A percentile compares a stretch with the other conserved stretches of the same genome.
phyloP scores from a whole-genome alignment of 2,888 invertebrate species.

The Rhopalosiphum nymphaeae region DNA sequence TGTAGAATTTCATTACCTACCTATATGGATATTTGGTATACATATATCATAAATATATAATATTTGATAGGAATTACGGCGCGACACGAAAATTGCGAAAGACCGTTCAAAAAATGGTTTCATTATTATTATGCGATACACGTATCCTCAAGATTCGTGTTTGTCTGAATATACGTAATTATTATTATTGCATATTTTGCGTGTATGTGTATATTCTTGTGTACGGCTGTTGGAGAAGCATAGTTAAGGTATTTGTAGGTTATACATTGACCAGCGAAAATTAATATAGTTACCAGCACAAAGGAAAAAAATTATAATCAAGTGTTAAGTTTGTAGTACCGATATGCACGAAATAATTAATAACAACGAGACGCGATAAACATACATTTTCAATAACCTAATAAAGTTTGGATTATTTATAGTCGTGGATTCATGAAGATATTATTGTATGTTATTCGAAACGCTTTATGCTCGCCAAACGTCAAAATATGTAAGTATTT shows the following conservation, averaged over 20 bases:
- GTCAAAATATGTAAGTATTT: background rate
- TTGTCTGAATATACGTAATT: background rate
- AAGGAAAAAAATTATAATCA: background rate
- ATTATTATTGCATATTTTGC: conserved; percentile 6
- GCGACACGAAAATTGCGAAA: background rate
- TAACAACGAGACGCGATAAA: background rate
- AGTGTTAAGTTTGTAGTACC: background rate
- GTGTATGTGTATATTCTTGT: background rate
- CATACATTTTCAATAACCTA: background rate
- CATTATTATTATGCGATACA: background rate
- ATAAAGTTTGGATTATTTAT: background rate
- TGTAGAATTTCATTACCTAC: background rate
- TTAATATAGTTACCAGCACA: background rate
- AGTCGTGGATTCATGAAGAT: background rate
- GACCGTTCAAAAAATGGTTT: background rate
- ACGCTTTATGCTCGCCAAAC: background rate
- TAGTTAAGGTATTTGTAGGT: background rate
- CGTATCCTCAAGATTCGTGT: background rate
- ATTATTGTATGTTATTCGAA: background rate
- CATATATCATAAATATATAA: background rate
- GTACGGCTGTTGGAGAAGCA: background rate
- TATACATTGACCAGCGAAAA: background rate
- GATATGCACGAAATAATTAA: background rate
- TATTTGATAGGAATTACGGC: background rate
- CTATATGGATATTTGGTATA: too few relatives aligned